Evolutionary conservation across 1,140 invertebrate genomes (phyloP).

Genomic region (Camponotus vicinus): DNA sequence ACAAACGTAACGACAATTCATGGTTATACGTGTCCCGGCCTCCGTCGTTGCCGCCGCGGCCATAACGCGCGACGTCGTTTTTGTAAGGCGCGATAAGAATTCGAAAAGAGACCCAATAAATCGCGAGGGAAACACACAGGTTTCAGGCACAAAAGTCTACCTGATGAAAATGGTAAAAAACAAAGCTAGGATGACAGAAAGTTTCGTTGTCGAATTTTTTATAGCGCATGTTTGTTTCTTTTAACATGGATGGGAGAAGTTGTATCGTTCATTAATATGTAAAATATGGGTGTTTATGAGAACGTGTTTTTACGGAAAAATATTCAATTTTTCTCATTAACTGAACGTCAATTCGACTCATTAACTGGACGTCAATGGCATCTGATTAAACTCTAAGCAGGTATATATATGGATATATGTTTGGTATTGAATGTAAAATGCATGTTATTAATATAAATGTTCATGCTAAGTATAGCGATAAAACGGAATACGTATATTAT

Average conservation of each 20-base stretch:
- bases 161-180: constrained; percentile 46
- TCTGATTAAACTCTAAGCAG: not conserved
- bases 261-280: constrained; percentile 30
- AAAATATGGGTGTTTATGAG: constrained; percentile 3
- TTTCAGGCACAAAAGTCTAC: constrained; percentile 29
- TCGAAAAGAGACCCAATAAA: constrained; percentile 75
- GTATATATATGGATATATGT: not conserved
- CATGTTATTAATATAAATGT: too few species aligned
- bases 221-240: constrained; percentile 3
- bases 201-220: constrained; percentile 31
- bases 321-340: not conserved
- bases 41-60: constrained; percentile 17
- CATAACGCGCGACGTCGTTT: constrained; percentile 74
- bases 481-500: too few species aligned
- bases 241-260: not conserved
- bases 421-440: too few species aligned
- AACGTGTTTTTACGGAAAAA: constrained; percentile 4
- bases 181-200: not conserved
- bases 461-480: too few species aligned
- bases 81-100: constrained; percentile 76
- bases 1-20: constrained; percentile 77
- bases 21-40: constrained; percentile 68
- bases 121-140: constrained; percentile 61
- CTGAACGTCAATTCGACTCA: not conserved
- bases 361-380: not conserved